Evolutionary conservation across 2,888 invertebrate species (phyloP).

Genomic region (Margaritifera margaritifera): DNA sequence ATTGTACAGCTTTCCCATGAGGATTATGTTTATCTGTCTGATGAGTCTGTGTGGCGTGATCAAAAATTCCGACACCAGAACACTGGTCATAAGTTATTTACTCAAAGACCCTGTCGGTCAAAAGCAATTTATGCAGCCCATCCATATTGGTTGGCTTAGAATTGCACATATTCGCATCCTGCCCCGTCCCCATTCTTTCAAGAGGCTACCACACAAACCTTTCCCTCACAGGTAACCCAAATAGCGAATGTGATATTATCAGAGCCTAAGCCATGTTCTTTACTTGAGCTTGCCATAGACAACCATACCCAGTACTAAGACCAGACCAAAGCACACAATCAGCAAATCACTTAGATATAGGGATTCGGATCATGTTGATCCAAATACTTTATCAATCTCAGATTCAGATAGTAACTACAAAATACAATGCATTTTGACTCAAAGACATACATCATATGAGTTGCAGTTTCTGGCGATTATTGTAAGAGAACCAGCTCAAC

Average conservation of each 20-base stretch:
- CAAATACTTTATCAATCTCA: no score
- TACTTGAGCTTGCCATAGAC: no score
- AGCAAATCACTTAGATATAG: no score
- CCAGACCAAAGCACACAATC: no score
- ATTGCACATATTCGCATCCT: constrained; percentile 30
- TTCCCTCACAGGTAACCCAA: neutral
- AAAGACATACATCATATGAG: constrained; percentile 19
- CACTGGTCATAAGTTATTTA: constrained; percentile 25
- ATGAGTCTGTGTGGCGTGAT: constrained; percentile 23
- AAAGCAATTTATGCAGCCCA: constrained; percentile 13
- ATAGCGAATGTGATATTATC: no score
- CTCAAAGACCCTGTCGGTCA: constrained; percentile 8
- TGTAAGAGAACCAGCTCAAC: constrained; percentile 28
- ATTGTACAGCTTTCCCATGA: constrained; percentile 14
- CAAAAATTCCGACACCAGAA: constrained; percentile 28
- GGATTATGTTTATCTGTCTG: constrained; percentile 30
- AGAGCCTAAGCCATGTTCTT: no score
- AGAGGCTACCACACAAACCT: constrained; percentile 2
- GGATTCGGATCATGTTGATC: no score
- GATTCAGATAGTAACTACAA: no score
- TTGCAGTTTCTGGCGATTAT: constrained; percentile 24
- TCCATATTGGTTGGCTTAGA: constrained; percentile 36
- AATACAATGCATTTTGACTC: constrained; percentile 22
- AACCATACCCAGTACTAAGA: no score
- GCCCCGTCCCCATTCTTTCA: constrained; percentile 17